phyloP scores from a whole-genome alignment of 2,888 invertebrate genomes.

The Nemapogon koenigi region DNA sequence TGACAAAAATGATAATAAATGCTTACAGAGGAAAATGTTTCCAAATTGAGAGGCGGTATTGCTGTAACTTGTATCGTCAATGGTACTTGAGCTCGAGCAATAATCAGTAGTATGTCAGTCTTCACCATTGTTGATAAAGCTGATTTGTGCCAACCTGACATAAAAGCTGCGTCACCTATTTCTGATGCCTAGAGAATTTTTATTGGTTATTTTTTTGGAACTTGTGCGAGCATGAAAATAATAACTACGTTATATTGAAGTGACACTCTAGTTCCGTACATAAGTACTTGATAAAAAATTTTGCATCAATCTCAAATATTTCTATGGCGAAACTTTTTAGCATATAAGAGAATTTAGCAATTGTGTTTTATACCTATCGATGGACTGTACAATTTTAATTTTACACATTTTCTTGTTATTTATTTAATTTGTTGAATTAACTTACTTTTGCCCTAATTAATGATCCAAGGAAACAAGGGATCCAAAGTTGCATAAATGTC shows the following conservation, averaged over 20 bases:
- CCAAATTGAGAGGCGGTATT: constrained; percentile 33
- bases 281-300: too few species aligned
- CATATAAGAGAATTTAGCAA: too few species aligned
- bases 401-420: neutral
- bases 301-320: too few species aligned
- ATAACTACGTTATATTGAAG: too few species aligned
- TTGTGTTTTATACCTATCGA: too few species aligned
- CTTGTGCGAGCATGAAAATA: too few species aligned
- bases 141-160: constrained; percentile 36
- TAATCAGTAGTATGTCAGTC: constrained; percentile 29
- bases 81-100: constrained; percentile 32
- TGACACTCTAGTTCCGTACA: too few species aligned
- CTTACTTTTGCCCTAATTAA: constrained; percentile 34
- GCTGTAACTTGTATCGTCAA: constrained; percentile 37
- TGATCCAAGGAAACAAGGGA: constrained; percentile 43
- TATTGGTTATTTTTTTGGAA: too few species aligned
- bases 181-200: constrained; percentile 27
- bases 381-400: too few species aligned
- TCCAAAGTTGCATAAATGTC: constrained; percentile 32
- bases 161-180: constrained; percentile 37
- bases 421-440: neutral
- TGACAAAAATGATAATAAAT: neutral
- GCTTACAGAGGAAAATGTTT: constrained; percentile 40
- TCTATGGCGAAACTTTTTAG: too few species aligned
- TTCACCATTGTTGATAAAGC: constrained; percentile 28